Evolutionary conservation across 1,140 invertebrate genomes (phyloP), one percentile per base, ranked within the genome.

Genomic region (Pseudomyrmex cubaensis): DNA sequence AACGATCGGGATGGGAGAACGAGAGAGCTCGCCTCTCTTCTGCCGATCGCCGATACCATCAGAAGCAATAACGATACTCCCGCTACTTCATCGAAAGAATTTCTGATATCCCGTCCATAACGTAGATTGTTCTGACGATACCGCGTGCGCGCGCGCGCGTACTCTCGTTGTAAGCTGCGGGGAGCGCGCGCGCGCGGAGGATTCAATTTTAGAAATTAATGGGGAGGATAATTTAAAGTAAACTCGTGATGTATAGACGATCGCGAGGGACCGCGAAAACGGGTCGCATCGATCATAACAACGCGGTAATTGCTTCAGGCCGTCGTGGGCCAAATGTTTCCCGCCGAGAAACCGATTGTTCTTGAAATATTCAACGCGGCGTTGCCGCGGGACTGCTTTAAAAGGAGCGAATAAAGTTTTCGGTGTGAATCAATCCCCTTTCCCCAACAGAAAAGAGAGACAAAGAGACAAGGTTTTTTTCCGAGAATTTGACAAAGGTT

Each of bases 191-290:
- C 8, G 13, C 1, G 8, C 12, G 13, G 17, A 7, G 8, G 20
- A n/a, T 76, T 67, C 64, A 59, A 78, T 80, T 48, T 80, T 70
- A 22, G 64, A 57, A 57, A 70, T 70, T 80, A 59, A 80, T 80
- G 44, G 54, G 52, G 2, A 69, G 20, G 64, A 59, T 70, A 80
- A 80, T 70, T 69, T 48, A 50, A 70, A 80, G 46, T 80, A 70
- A 80, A 80, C 22, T 59, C 20, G 44, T 44, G n/a, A 54, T 25
- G 22, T 75, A 75, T 63, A 25, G 46, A 35, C 20, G 46, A 7
- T 22, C 20, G 22, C 13, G 61, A 0, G 17, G 0, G n/a, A 56
- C 56, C 52, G 9, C 9, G 20, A 5, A 20, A 48, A 48, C 22
- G 15, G 44, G 69, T 78, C 52, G 50, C 75, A 56, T 76, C 74